Evolutionary conservation across 2,113 vertebrate species (phyloP), one percentile per base, ranked within the genome.

Genomic region (Axis porcinus): DNA sequence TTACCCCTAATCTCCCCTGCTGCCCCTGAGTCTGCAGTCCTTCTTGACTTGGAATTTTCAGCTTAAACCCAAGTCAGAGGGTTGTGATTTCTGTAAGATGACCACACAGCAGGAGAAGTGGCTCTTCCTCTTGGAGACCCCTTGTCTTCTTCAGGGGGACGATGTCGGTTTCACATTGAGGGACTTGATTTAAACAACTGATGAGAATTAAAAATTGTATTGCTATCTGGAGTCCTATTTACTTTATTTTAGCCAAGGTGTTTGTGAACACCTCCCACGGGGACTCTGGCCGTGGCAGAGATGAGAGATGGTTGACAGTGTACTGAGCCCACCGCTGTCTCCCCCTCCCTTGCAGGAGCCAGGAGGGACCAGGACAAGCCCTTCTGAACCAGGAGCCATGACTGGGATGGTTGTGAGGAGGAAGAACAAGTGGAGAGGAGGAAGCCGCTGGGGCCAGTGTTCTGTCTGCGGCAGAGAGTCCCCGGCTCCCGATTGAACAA

Each of bases 321-420:
- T 9, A 0, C 19, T 16, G 15, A 47, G 55, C 11, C 36, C 0
- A 0, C 43, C 0, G 0, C 58, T 33, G 55, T 25, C 3, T 9
- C 27, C 40, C 6, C 0, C 6, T 3, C 13, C 3, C 4, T 3
- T n/a, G 10, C 5, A 1, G 9, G 47, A 33, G 54, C 33, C 60
- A 43, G 28, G 52, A 43, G 43, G 1, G 40, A 27, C 52, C 1
- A 23, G 25, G n/a, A 55, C n/a, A 28, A 10, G 14, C 5, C 43
- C 7, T 23, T 57, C 9, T 54, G 43, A 50, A 14, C 25, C 11
- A 1, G 7, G 36, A 43, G 30, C 7, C 33, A 74, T 25, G 60
- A 36, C 14, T 82, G 14, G 30, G 30, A 7, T 7, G 8, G 30
- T n/a, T 3, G 19, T 45, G 6, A 50, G 82, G 78, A 40, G 30